These are phyloP conservation scores for Grammomys surdaster DNA, from an alignment of 2,113 vertebrate species.

Conservation along the genomic window DNA sequence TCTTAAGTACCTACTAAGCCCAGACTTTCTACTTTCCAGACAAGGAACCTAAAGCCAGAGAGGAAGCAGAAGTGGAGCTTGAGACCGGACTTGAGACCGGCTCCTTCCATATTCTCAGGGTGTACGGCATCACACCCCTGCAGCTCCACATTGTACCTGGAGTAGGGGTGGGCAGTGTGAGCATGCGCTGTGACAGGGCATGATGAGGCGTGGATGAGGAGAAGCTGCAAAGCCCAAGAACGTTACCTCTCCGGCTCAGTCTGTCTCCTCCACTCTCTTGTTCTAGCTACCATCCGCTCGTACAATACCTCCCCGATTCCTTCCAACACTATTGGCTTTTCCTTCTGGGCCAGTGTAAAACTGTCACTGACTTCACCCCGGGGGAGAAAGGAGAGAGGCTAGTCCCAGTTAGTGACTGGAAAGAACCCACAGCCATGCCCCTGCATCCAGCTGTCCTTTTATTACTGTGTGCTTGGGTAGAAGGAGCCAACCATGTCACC, in stretches of 20 bases:
- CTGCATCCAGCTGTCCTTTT: conserved; percentile 22
- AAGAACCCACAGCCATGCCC: neutral
- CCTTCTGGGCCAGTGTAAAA: neutral
- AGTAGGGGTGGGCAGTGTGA: neutral
- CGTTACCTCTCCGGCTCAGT: fast-evolving
- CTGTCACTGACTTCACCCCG: neutral
- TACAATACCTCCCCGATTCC: fast-evolving
- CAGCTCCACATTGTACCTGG: no score
- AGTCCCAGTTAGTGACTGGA: neutral
- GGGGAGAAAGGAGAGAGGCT: neutral
- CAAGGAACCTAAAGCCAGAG: neutral
- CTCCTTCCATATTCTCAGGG: neutral
- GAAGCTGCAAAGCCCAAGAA: no score
- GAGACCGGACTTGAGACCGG: neutral
- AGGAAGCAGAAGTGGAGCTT: neutral
- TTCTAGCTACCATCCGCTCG: neutral
- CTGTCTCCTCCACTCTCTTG: neutral
- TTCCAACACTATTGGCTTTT: neutral
- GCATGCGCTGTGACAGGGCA: fast-evolving
- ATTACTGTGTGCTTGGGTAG: neutral
- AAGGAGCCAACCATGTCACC: neutral
- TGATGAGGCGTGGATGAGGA: neutral
- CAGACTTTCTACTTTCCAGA: neutral
- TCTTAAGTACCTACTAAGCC: neutral
- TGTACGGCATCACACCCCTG: fast-evolving